Evolutionary conservation across 2,797 vertebrate species (phyloP).

Genomic region (Neosilurus hyrtlii): DNA sequence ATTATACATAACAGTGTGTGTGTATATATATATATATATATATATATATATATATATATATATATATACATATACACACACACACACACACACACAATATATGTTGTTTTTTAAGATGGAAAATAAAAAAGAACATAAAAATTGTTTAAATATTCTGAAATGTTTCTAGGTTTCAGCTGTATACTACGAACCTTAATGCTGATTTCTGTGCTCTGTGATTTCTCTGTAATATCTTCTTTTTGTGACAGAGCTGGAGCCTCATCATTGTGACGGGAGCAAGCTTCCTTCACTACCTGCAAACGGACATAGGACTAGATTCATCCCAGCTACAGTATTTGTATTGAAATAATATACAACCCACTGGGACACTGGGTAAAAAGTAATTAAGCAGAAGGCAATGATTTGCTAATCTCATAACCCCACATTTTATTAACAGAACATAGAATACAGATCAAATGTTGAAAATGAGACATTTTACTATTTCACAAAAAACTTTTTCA

Average conservation of each 20-base stretch:
- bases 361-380: no score
- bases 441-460: no score
- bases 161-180: not conserved
- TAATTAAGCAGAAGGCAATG: no score
- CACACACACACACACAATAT: constrained; percentile 14
- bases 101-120: not conserved
- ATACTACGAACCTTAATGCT: constrained; percentile 74
- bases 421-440: no score
- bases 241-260: constrained; percentile 76
- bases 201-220: constrained; percentile 80
- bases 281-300: constrained; percentile 78
- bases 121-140: not conserved
- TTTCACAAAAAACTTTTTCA: no score
- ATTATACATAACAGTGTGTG: constrained; percentile 11
- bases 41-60: no score
- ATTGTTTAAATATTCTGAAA: not conserved
- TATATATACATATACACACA: no score
- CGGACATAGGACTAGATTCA: not conserved
- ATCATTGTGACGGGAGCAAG: constrained; percentile 73
- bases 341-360: no score
- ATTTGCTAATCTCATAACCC: no score
- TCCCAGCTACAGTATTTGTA: not conserved
- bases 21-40: no score
- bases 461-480: no score
- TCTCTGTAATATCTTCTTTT: constrained; percentile 75